phyloP scores from a whole-genome alignment of 2,888 invertebrate species.

The Euzetes globulus region DNA sequence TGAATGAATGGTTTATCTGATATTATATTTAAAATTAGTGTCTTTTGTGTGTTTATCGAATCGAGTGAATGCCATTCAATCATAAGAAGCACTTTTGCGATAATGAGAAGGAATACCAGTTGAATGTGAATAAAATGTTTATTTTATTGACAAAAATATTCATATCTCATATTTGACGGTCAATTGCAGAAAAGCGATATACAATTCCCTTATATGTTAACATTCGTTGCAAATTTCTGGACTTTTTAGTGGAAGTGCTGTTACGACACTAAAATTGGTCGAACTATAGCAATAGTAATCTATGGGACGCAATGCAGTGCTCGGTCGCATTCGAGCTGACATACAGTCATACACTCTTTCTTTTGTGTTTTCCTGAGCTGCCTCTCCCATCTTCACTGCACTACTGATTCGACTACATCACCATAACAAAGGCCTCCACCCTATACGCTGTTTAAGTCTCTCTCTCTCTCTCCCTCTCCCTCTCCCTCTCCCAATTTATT shows the following conservation, averaged over 20 bases:
- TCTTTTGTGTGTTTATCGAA: neutral
- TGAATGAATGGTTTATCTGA: neutral
- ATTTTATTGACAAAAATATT: neutral
- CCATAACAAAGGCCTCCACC: slow-evolving; percentile 13
- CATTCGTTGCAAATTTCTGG: neutral
- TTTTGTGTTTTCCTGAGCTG: slow-evolving; percentile 18
- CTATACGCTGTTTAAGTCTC: neutral
- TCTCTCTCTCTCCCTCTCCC: slow-evolving; percentile 23
- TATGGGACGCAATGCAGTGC: slow-evolving; percentile 6
- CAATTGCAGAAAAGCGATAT: neutral
- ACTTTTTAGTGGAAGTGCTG: neutral
- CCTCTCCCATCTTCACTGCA: slow-evolving; percentile 21
- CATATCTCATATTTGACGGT: neutral
- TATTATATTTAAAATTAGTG: slow-evolving; percentile 6
- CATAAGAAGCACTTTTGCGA: neutral
- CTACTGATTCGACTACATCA: slow-evolving; percentile 15
- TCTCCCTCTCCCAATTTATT: slow-evolving; percentile 26
- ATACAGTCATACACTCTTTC: slow-evolving; percentile 1
- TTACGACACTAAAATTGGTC: slow-evolving; percentile 22
- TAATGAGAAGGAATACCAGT: slow-evolving; percentile 8
- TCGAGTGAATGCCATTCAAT: slow-evolving; percentile 5
- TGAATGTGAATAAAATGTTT: neutral
- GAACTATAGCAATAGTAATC: slow-evolving; percentile 18
- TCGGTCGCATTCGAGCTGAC: neutral
- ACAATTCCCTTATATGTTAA: neutral